Evolutionary conservation across 2,888 invertebrate genomes (phyloP), one percentile per base, ranked within the genome.

Genomic region (Mimachlamys varia): DNA sequence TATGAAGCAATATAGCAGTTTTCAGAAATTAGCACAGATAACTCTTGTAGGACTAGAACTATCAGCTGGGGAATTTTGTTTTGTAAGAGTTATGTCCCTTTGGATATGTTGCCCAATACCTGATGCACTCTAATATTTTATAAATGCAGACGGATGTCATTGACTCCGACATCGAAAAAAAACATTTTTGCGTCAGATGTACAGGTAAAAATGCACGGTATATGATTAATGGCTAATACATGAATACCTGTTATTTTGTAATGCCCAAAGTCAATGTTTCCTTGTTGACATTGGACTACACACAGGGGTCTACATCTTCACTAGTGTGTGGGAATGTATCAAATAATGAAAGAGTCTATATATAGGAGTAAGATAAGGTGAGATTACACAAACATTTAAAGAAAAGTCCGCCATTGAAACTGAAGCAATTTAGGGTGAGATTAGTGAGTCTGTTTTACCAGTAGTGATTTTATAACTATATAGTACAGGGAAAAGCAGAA

Each of bases 11-110:
- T 12, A 53, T 12, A 53, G 13, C 13, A 17, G 13, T 1, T 12
- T 17, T 12, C 53, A 53, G 27, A 0, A 13, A 33, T 27, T 15
- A 76, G 0, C 76, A 76, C 33, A 33, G 76, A 76, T 33, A 76
- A 76, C 76, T 76, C 76, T 76, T 76, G 76, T 27, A 33, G 10
- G 76, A 27, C 33, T 76, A 27, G 10, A 33, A 3, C 5, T 76
- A 33, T 76, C 17, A 33, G 7, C 58, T 33, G 33, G 12, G 2
- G 12, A 13, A 10, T 15, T 27, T 10, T 33, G 22, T 10, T 76
- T 76, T 76, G 33, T 76, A 76, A 33, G 76, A 76, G 76, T 76
- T 33, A 76, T 27, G 27, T 76, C 76, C 76, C 76, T 76, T 76
- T 76, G 33, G 27, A 13, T 76, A 27, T 33, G 15, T 2, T 27